Evolutionary conservation across 2,113 vertebrate genomes (phyloP), one percentile per base, ranked within the genome.

Genomic region (Oostethus manadensis): DNA sequence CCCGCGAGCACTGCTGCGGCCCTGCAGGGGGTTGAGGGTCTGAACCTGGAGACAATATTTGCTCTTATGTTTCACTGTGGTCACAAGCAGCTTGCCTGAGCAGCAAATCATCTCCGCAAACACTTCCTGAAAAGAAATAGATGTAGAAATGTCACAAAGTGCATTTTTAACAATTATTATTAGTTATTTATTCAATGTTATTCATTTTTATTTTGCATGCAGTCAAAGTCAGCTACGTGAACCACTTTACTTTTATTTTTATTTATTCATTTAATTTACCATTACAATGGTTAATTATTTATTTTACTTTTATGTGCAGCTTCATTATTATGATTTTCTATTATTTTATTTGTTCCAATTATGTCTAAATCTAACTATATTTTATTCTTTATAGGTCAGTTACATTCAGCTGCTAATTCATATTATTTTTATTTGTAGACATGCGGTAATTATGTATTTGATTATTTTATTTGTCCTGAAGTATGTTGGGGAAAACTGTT

Each of bases 21-120:
- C 76, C 50, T 77, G 82, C 7, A 23, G 65, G 11, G 66, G 55
- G 35, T 82, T 47, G 4, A 80, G 0, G 3, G 64, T 78, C 72
- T 87, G 78, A 3, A 79, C 88, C 15, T 87, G 76, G 13, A 90
- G 53, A 66, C 90, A 91, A 84, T 88, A 91, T 13, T 61, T 64
- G 0, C 59, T 40, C 29, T 58, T 64, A 38, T 61, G 82, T 6
- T 51, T 61, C 44, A 90, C 64, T 0, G 69, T 13, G 1, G 55
- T 63, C 15, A 91, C 67, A 15, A 60, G 59, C 38, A 88, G 50
- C 48, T 76, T 74, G 23, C 78, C 64, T 1, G 56, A 68, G 23
- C 77, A 81, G 45, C 76, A 74, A 1, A 62, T 11, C 6, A 87
- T 33, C 29, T 33, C 40, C 50, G 84, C 68, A 29, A 67, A 71